These are phyloP conservation scores for Brachyalestes nurse DNA, from an alignment of 2,797 vertebrate genomes.

Conservation along the genomic window DNA sequence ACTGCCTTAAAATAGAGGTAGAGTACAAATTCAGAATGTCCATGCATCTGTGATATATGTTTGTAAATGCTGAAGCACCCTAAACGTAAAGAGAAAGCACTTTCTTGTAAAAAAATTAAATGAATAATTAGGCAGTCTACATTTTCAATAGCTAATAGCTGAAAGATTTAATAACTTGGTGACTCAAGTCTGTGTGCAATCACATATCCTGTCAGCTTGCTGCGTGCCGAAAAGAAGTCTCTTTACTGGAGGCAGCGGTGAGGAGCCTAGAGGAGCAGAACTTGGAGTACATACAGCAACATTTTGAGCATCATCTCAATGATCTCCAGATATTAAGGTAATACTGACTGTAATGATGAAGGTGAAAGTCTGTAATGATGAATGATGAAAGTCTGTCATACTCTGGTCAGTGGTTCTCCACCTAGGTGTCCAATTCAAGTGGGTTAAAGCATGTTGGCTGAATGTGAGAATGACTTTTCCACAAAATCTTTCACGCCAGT, in stretches of 20 bases:
- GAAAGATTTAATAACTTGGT: neutral
- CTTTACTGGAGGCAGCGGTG: constrained; percentile 69
- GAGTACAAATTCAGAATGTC: neutral
- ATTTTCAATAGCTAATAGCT: neutral
- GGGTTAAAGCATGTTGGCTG: neutral
- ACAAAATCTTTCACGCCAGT: too few relatives aligned
- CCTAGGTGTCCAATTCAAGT: neutral
- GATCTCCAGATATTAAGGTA: constrained; percentile 74
- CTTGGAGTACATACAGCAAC: constrained; percentile 69
- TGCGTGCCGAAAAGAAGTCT: constrained; percentile 71
- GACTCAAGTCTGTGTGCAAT: neutral
- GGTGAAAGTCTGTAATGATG: too few relatives aligned
- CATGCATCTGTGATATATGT: neutral
- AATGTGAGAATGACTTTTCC: too few relatives aligned
- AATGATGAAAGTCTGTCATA: too few relatives aligned
- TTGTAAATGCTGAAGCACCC: neutral
- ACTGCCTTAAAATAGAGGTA: constrained; percentile 82
- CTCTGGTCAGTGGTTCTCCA: neutral
- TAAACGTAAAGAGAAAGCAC: neutral
- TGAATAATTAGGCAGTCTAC: neutral
- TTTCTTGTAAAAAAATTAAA: neutral
- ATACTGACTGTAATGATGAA: neutral
- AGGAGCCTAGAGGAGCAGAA: constrained; percentile 81
- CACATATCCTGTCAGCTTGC: constrained; percentile 42
- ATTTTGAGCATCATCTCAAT: constrained; percentile 71